Base-by-base conservation (phyloP, 2,113 vertebrate species). In the Circaetus gallicus region DNA sequence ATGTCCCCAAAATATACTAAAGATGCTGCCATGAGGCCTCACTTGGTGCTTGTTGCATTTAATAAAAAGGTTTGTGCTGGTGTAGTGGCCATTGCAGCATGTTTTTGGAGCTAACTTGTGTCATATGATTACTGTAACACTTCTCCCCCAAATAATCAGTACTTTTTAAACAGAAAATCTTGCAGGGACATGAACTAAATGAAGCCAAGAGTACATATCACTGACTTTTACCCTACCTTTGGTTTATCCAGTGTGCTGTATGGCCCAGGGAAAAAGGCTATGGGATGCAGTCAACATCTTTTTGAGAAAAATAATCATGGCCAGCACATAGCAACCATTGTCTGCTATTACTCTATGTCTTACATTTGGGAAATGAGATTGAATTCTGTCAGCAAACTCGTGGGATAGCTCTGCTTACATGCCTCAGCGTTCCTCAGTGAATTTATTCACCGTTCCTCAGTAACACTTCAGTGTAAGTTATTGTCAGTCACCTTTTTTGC, bases 71-170 rank as follows among this genome's bases (percentile, higher is more conserved):
- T 20, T 88, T 3, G 24, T n/a, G 24, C 8, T 47, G 58, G 25
- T 22, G 42, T 2, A 3, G 38, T 2, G 26, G 28, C 19, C 16
- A 10, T 12, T 1, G 4, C 25, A 42, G 34, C 1, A 4, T 2
- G 5, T 2, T 87, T 36, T 10, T 36, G 40, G 59, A 20, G 11
- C 36, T 45, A 28, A 20, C 2, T 4, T 26, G 7, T 16, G 29
- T 12, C 9, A 2, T 5, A 3, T 7, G 20, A 4, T 13, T 42
- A 4, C 55, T 17, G 2, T 28, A 67, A 73, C 8, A 38, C 6
- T 38, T 55, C 7, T 34, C 25, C 42, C 14, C 0, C 9, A 42
- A 61, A 55, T 10, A 53, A 63, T n/a, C 22, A 11, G 28, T 7
- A 1, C 1, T 61, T 73, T 34, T 55, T 10, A 1, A 70, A 69